These are phyloP conservation scores for Agrochola lychnidis DNA, from an alignment of 2,888 invertebrate genomes.

Conservation along the genomic window DNA sequence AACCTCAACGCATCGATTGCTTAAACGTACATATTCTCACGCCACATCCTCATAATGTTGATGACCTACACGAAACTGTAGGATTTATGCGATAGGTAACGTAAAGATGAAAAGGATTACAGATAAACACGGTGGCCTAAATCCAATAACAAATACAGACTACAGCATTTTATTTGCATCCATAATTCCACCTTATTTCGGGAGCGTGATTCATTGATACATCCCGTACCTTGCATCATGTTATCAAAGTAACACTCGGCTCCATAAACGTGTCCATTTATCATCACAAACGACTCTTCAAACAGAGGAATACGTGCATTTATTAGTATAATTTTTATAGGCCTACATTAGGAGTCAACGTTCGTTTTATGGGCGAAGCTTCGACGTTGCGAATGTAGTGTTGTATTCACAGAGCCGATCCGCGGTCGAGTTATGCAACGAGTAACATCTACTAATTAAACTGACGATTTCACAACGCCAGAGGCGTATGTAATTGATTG, in stretches of 20 bases:
- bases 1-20: slow-evolving; percentile 62
- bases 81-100: slow-evolving; percentile 42
- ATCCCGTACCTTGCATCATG: slow-evolving; percentile 36
- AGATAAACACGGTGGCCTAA: slow-evolving; percentile 30
- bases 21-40: slow-evolving; percentile 64
- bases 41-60: slow-evolving; percentile 55
- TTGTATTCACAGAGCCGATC: slow-evolving; percentile 42
- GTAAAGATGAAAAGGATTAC: slow-evolving; percentile 36
- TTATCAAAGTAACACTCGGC: slow-evolving; percentile 37
- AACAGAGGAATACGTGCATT: slow-evolving; percentile 51
- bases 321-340: slow-evolving; percentile 64
- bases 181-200: slow-evolving; percentile 49
- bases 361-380: slow-evolving; percentile 66
- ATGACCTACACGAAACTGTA: slow-evolving; percentile 58
- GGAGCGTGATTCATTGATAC: slow-evolving; percentile 42
- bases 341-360: slow-evolving; percentile 65
- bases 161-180: slow-evolving; percentile 40
- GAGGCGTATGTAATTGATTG: slow-evolving; percentile 73
- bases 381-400: slow-evolving; percentile 66
- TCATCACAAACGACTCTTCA: slow-evolving; percentile 50
- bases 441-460: slow-evolving; percentile 66
- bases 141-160: slow-evolving; percentile 40
- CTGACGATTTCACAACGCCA: slow-evolving; percentile 72
- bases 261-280: slow-evolving; percentile 51
- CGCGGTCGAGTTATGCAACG: slow-evolving; percentile 57